Conservation (phyloP, 2,797 vertebrate species). For the Salarias fasciatus region DNA sequence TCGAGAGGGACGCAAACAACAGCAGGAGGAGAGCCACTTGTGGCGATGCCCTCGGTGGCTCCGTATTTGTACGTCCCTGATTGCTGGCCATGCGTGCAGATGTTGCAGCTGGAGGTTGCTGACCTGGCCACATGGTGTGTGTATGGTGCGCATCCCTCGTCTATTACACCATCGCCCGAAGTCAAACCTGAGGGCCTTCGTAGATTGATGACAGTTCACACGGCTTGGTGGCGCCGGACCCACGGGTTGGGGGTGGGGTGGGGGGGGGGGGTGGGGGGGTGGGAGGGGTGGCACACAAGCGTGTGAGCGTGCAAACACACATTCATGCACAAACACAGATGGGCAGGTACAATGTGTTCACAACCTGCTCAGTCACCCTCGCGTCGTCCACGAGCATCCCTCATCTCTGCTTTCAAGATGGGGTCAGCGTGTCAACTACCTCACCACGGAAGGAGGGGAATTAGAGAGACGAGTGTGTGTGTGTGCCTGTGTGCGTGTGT, state of each 20-base stretch:
- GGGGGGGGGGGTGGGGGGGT: no score
- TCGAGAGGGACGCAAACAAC: conserved; percentile 29
- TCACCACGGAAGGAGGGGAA: conserved; percentile 29
- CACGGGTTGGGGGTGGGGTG: conserved; percentile 27
- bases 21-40: conserved; percentile 38
- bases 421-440: conserved; percentile 54
- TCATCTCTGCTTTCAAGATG: conserved; percentile 34
- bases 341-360: conserved; percentile 39
- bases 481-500: conserved; percentile 20
- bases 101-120: conserved; percentile 58
- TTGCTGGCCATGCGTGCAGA: conserved; percentile 54
- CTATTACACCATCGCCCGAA: conserved; percentile 50
- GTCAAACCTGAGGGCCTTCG: conserved; percentile 53
- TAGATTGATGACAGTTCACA: conserved; percentile 54
- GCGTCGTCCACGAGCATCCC: conserved; percentile 31
- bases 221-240: conserved; percentile 23
- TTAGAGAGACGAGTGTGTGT: conserved; percentile 20
- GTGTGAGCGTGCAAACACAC: conserved; percentile 22
- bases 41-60: conserved; percentile 45
- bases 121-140: conserved; percentile 54
- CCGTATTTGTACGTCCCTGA: conserved; percentile 43
- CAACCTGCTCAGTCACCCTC: conserved; percentile 48
- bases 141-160: conserved; percentile 30
- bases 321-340: conserved; percentile 39
- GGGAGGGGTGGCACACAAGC: conserved; percentile 37